phyloP scores from a whole-genome alignment of 1,140 invertebrate species.

The Nomia melanderi region DNA sequence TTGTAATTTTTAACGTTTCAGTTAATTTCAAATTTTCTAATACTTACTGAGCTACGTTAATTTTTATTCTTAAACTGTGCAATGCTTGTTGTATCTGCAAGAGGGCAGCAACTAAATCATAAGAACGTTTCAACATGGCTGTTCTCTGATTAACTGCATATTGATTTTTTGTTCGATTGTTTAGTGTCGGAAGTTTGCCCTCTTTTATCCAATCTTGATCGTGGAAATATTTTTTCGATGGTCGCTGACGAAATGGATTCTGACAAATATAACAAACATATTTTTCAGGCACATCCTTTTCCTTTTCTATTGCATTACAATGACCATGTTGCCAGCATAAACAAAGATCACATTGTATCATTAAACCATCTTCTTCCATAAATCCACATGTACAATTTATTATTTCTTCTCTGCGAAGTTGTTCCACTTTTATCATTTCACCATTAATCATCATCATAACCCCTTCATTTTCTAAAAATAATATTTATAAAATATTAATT shows the following conservation, averaged over 20 bases:
- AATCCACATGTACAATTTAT: slow-evolving; percentile 92
- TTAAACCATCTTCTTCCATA: slow-evolving; percentile 94
- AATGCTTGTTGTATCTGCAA: slow-evolving; percentile 86
- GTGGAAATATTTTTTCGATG: slow-evolving; percentile 88
- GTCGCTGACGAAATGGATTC: slow-evolving; percentile 87
- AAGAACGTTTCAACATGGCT: slow-evolving; percentile 84
- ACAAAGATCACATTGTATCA: slow-evolving; percentile 97
- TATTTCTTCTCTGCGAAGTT: slow-evolving; percentile 85
- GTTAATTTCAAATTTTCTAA: background rate
- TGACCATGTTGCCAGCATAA: slow-evolving; percentile 96
- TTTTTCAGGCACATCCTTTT: slow-evolving; percentile 92
- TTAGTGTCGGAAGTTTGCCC: slow-evolving; percentile 86
- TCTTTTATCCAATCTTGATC: slow-evolving; percentile 94
- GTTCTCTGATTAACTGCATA: slow-evolving; percentile 75
- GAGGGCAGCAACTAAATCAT: slow-evolving; percentile 87
- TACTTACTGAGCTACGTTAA: slow-evolving; percentile 88
- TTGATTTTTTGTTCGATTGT: slow-evolving; percentile 75
- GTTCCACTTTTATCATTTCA: slow-evolving; percentile 78
- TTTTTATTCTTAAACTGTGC: slow-evolving; percentile 87
- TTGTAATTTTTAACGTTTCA: background rate
- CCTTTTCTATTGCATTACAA: slow-evolving; percentile 91
- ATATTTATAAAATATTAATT: slow-evolving; percentile 14
- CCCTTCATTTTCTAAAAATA: slow-evolving; percentile 69
- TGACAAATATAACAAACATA: slow-evolving; percentile 94
- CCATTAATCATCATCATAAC: slow-evolving; percentile 79